These are phyloP conservation scores for Heliconius cydno DNA, from an alignment of 2,888 invertebrate genomes.

Conservation along the genomic window DNA sequence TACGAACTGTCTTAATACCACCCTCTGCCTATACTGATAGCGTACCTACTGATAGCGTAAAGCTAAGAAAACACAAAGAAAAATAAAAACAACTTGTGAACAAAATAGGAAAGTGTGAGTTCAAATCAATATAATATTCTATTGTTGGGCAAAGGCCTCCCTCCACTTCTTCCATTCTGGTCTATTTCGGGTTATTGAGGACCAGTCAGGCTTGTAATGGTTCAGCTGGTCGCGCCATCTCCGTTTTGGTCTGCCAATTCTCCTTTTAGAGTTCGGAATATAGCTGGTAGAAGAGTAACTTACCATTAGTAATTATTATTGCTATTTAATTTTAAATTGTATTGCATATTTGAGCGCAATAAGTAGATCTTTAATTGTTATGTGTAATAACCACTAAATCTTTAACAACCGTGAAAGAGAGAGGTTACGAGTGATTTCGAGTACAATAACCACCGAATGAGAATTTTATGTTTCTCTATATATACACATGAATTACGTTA, in stretches of 20 bases:
- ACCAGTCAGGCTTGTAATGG: too few species aligned
- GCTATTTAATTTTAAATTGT: not conserved
- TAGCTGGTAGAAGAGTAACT: not conserved
- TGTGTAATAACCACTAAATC: not conserved
- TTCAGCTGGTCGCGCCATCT: too few species aligned
- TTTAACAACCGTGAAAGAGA: slow-evolving; percentile 17
- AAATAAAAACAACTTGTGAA: not conserved
- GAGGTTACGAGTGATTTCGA: slow-evolving; percentile 3
- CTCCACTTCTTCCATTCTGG: too few species aligned
- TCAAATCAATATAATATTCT: not conserved
- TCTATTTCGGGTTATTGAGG: too few species aligned
- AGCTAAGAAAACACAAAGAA: too few species aligned
- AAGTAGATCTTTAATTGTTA: not conserved
- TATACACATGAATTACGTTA: not conserved
- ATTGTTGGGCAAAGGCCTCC: too few species aligned
- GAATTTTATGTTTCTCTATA: not conserved
- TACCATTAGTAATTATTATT: not conserved
- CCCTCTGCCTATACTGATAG: too few species aligned
- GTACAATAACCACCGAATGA: not conserved
- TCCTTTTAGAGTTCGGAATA: too few species aligned
- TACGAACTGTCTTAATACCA: too few species aligned
- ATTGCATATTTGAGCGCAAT: not conserved
- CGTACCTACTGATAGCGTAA: too few species aligned
- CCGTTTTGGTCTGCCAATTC: too few species aligned
- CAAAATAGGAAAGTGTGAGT: not conserved